These are phyloP conservation scores for Fragum fragum DNA, from an alignment of 2,888 invertebrate genomes.

Conservation along the genomic window DNA sequence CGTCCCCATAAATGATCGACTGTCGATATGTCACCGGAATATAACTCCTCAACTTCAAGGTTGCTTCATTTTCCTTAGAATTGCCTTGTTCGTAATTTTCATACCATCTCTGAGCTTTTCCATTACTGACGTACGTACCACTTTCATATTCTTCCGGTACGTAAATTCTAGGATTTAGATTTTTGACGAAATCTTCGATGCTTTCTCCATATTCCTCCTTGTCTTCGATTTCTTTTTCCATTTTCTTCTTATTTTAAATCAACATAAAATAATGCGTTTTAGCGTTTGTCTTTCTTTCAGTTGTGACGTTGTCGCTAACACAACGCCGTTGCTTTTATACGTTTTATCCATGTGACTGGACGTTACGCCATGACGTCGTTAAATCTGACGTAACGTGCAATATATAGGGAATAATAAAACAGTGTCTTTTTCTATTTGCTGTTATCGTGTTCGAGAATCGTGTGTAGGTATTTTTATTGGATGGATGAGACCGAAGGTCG, in stretches of 20 bases:
- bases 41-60: neutral
- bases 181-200: neutral
- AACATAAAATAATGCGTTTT: neutral
- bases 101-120: neutral
- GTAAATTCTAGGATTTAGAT: conserved; percentile 14
- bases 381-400: neutral
- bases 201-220: neutral
- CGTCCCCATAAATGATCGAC: conserved; percentile 1
- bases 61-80: neutral
- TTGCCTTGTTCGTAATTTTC: neutral
- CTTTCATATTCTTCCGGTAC: conserved; percentile 12
- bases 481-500: no score
- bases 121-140: neutral
- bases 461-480: no score
- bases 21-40: neutral
- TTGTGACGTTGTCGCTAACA: neutral
- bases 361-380: neutral
- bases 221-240: neutral
- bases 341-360: neutral
- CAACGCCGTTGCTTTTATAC: neutral
- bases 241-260: neutral
- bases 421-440: no score
- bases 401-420: no score
- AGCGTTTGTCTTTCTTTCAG: neutral
- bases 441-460: no score